Evolutionary conservation across 1,140 invertebrate species (phyloP), one percentile per base, ranked within the genome.

Genomic region (Monomorium pharaonis): DNA sequence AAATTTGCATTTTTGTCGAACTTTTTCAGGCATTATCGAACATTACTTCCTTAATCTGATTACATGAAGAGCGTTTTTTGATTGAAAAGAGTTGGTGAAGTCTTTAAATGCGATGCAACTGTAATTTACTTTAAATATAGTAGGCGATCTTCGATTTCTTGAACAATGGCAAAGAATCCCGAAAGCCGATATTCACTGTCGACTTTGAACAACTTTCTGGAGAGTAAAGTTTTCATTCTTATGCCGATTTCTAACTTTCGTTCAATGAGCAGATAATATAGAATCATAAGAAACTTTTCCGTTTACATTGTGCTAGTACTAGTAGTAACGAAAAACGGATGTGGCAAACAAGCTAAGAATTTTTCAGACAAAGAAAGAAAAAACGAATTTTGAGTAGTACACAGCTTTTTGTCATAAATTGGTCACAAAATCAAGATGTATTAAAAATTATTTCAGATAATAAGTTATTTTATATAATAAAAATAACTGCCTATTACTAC

Each of bases 171-270:
- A 78, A 77, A 69, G 51, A 60, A 47, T 54, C 21, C 6, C 49
- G 75, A n/a, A 65, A 78, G 60, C 58, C 14, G 77, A 42, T 80
- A 80, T 54, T 69, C 77, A 42, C 47, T 80, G 21, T 21, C 62
- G 62, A 80, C 63, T 80, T 80, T 80, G 62, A 56, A 54, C 60
- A 67, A 80, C 63, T 80, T 80, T 80, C 62, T 42, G 7, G 44
- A 69, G 76, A 80, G 76, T 44, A 69, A 80, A 80, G 77, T 80
- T 80, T 69, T 18, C 30, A 80, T 80, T 80, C 62, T 80, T 80
- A 80, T 80, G 63, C 63, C 77, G 77, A 80, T 80, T 69, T 69
- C 77, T 80, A 69, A 80, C 33, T 80, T 80, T 51, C 16, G 49
- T 76, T 56, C 77, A 80, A 80, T 80, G 62, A 69, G 47, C 69